Evolutionary conservation across 2,113 vertebrate species (phyloP).

Genomic region (Pyxicephalus adspersus): DNA sequence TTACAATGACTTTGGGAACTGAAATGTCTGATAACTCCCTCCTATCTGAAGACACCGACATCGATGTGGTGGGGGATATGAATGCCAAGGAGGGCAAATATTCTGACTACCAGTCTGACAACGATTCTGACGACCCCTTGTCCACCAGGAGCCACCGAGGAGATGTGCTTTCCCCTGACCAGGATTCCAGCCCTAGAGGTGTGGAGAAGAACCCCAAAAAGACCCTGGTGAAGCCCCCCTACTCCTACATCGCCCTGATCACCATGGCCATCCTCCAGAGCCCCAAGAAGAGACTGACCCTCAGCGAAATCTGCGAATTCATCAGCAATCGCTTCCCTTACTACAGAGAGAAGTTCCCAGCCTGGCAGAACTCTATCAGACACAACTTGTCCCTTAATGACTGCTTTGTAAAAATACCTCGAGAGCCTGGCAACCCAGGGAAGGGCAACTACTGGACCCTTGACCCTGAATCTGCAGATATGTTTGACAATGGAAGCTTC

Average conservation of each 20-base stretch:
- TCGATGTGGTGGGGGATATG: slow-evolving; percentile 91
- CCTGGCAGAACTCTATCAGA: slow-evolving; percentile 93
- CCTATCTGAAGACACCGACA: slow-evolving; percentile 89
- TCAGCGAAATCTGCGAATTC: slow-evolving; percentile 97
- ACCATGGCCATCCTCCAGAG: slow-evolving; percentile 97
- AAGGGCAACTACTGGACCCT: slow-evolving; percentile 97
- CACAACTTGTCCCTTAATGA: slow-evolving; percentile 93
- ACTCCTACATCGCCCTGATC: slow-evolving; percentile 95
- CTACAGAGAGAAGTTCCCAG: slow-evolving; percentile 93
- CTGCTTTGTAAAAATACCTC: slow-evolving; percentile 93
- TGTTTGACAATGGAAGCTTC: slow-evolving; percentile 95
- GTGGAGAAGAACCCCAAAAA: slow-evolving; percentile 65
- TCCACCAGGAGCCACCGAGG: slow-evolving; percentile 66
- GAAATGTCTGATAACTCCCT: slow-evolving; percentile 85
- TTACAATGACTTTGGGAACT: slow-evolving; percentile 83
- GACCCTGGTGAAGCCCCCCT: slow-evolving; percentile 85
- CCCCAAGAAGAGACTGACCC: slow-evolving; percentile 91
- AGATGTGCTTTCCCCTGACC: slow-evolving; percentile 73
- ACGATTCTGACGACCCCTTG: slow-evolving; percentile 63
- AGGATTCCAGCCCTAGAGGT: slow-evolving; percentile 62
- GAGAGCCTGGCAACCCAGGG: slow-evolving; percentile 87
- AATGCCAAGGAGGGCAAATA: slow-evolving; percentile 60
- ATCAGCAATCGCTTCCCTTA: slow-evolving; percentile 95
- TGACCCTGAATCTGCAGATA: slow-evolving; percentile 92
- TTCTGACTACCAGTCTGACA: slow-evolving; percentile 51